Evolutionary conservation across 1,140 invertebrate species (phyloP), one percentile per base, ranked within the genome.

Genomic region (Ips typographus): DNA sequence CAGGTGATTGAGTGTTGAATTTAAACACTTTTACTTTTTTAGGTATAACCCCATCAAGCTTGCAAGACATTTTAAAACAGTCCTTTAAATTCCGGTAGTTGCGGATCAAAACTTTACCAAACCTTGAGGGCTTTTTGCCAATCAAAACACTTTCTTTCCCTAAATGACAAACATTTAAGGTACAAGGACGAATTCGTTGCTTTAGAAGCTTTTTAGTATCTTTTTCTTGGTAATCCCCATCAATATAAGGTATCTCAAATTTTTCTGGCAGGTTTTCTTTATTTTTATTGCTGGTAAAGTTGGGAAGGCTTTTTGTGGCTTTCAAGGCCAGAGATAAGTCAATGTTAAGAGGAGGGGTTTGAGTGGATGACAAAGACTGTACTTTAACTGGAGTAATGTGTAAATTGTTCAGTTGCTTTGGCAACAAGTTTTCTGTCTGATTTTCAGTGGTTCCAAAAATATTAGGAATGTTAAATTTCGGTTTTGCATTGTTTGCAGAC

Each of bases 1-100:
- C 87, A 38, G 87, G 87, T 0, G 88, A 90, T 2, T 84, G 84
- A 57, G 80, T 83, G 44, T 83, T 80, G 80, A 90, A 90, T 62
- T 85, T 82, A 79, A 89, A 86, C 65, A 69, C 76, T 69, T 76
- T 74, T 44, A 83, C 62, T 2, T 22, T 70, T 53, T 22, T 5
- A 60, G 41, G 8, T 22, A 22, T 2, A 41, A 36, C 3, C 3
- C 47, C 37, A 3, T n/a, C 40, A 60, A n/a, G 39, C 51, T 43
- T 62, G 72, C 38, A 52, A 67, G 60, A 78, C 78, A 57, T 69
- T 75, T 8, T 68, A 40, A 63, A 81, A 84, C 2, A 86, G 7
- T 1, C 41, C 47, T 43, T 67, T 5, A 40, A 44, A 55, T 67
- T 73, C 39, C 52, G 70, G 60, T 79, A 79, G 56, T 71, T 76